Evolutionary conservation across 2,113 vertebrate genomes (phyloP), one percentile per base, ranked within the genome.

Genomic region (Hiodon alosoides): DNA sequence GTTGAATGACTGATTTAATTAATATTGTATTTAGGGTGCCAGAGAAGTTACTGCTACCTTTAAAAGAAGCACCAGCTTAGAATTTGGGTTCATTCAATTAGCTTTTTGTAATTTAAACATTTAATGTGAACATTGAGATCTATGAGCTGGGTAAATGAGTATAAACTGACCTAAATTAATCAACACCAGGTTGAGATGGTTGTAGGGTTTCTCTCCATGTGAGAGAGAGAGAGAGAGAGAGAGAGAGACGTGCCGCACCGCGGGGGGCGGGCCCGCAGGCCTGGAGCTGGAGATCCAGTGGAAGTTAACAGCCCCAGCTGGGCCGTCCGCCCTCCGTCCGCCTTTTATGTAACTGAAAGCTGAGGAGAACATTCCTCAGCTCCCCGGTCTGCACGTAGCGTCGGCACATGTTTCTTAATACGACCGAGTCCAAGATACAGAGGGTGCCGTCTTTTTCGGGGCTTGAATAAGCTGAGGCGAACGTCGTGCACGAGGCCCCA

Each of bases 261-360:
- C 17, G 50, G 14, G 50, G 47, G 48, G 8, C 6, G 13, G 48
- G 14, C 16, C 3, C 2, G 14, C 6, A n/a, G n/a, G 61, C 3
- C 16, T 11, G 61, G 61, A 10, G 13, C 6, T 11, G 61, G 11
- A 62, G 57, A 17, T 51, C 5, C n/a, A n/a, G 2, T n/a, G 58
- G 50, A 47, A 46, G 13, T 46, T 71, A 13, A 57, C 79, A 79
- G 79, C 79, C 84, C 81, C 81, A 83, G 84, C 85, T 83, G 80
- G 78, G 79, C 77, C 72, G 79, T 80, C 84, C 83, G 72, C 89
- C 86, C 85, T 74, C 81, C 69, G 8, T 10, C 64, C 5, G 3
- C 6, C 70, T 74, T 69, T 90, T 91, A 81, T 79, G 79, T 87
- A 89, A 90, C 76, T 68, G 69, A 69, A 68, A n/a, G 51, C 46